A percentile compares a stretch with the other conserved stretches of the same genome.
phyloP scores from a whole-genome alignment of 2,797 vertebrate genomes.

The Anas bernieri region DNA sequence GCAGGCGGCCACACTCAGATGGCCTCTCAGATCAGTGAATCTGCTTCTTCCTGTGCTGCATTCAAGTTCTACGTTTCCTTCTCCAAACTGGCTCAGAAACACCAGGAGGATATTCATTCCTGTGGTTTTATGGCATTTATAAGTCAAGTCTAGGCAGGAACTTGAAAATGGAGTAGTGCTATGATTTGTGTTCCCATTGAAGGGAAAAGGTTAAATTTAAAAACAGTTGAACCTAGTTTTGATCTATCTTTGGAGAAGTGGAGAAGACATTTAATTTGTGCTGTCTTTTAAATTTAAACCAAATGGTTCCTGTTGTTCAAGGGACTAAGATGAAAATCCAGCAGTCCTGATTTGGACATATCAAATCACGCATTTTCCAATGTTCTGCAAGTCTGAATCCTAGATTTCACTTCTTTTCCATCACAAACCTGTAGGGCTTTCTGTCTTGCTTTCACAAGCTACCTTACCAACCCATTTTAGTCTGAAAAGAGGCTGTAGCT shows the following conservation, averaged over 20 bases:
- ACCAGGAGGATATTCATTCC: constrained; percentile 42
- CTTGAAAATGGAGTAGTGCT: not conserved
- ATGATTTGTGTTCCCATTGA: not conserved
- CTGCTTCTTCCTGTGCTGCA: not conserved
- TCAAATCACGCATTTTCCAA: not conserved
- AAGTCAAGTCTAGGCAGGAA: constrained; percentile 31
- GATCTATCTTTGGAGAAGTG: not conserved
- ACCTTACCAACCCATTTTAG: not conserved
- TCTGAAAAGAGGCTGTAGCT: not conserved
- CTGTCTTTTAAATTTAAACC: not conserved
- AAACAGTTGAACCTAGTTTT: not conserved
- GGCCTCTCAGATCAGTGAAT: not conserved
- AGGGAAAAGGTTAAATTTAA: not conserved
- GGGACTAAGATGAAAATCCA: not conserved
- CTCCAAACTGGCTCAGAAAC: not conserved
- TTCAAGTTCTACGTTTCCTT: not conserved
- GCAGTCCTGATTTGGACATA: not conserved
- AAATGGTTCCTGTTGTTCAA: not conserved
- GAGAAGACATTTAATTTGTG: not conserved
- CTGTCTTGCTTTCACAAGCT: not conserved
- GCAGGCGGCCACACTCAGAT: not conserved
- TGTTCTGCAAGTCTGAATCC: not conserved
- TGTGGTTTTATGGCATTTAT: constrained; percentile 41
- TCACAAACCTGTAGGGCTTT: not conserved
- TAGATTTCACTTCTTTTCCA: not conserved